These are phyloP conservation scores for Drosophila picticornis DNA, from an alignment of 2,888 invertebrate species.

Conservation along the genomic window DNA sequence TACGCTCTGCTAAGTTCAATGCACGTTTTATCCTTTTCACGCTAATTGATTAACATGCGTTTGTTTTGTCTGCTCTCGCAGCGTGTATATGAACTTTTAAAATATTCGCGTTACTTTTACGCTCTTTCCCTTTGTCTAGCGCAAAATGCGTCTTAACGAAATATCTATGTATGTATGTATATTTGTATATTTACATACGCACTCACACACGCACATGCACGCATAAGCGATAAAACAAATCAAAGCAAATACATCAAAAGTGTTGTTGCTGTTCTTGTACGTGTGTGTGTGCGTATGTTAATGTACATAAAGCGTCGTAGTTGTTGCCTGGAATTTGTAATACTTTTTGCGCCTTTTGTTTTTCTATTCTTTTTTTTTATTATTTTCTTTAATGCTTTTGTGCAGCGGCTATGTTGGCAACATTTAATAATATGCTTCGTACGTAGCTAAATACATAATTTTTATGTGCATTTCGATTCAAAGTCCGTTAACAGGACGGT, in stretches of 20 bases:
- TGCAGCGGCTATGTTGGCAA: conserved; percentile 3
- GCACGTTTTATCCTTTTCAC: conserved; percentile 73
- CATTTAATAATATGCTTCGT: not conserved
- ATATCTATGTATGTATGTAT: conserved; percentile 16
- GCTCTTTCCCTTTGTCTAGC: conserved; percentile 62
- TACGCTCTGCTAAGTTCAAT: conserved; percentile 53
- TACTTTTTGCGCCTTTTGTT: conserved; percentile 59
- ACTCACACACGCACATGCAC: not conserved
- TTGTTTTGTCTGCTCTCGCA: conserved; percentile 20
- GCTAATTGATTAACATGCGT: conserved; percentile 63
- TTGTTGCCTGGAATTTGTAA: conserved; percentile 73
- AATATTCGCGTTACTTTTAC: conserved; percentile 56
- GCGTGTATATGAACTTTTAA: conserved; percentile 77
- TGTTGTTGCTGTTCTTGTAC: not conserved
- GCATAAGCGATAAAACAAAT: conserved; percentile 10
- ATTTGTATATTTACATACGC: conserved; percentile 10
- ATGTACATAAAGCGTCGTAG: conserved; percentile 57
- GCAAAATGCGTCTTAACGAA: conserved; percentile 71
- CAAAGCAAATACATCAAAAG: conserved; percentile 18
- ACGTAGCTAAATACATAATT: not conserved
- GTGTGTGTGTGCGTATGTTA: conserved; percentile 46
- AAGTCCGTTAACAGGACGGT: not conserved
- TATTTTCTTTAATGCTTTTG: conserved; percentile 4
- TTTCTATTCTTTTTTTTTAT: conserved; percentile 12
- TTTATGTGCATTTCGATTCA: not conserved